Base-by-base conservation (phyloP, 1,140 invertebrate species). In the Heliconius eleuchia region DNA sequence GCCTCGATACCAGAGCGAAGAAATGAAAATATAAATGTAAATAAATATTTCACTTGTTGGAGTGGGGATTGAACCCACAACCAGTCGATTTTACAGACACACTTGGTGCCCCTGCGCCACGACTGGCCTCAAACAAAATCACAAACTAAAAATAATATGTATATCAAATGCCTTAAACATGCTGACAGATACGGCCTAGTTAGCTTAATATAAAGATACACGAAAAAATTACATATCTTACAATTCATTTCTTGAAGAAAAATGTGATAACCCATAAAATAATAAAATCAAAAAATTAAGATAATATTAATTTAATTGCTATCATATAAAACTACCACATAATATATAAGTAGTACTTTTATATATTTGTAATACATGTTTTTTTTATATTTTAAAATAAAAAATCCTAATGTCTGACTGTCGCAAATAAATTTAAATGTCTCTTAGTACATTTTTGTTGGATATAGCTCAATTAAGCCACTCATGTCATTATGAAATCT, bases 401-500 rank as follows among this genome's bases (percentile, higher is more conserved):
- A 60, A 23, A 27, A 4, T 23, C 2, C 2, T 57, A 30, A 66
- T 66, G 3, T 27, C 9, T 13, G 5, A 30, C 27, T 30, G 11
- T 23, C 23, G 8, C 9, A 13, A 66, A 66, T 27, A 30, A 30
- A 66, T 11, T 13, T 2, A 16, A 66, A 66, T 30, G 1, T 66
- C 30, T 16, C 60, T 66, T 66, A 66, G 11, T 30, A 66, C 60
- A 27, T 27, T 66, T 66, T 30, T n/a, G 11, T 27, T 66, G 30
- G 4, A 66, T 9, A 23, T 3, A 66, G 19, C 60, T 57, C 23
- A 66, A 66, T 66, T 66, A 66, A 66, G 60, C 11, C 60, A 66
- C 23, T 66, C 60, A 66, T 77, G 75, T 77, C 75, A 71, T 71
- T 55, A 52, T 73, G 72, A 55, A 78, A 66, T 66, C 60, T 66